These are phyloP conservation scores for Drosophila burlai DNA, from an alignment of 1,140 invertebrate genomes.

Conservation along the genomic window DNA sequence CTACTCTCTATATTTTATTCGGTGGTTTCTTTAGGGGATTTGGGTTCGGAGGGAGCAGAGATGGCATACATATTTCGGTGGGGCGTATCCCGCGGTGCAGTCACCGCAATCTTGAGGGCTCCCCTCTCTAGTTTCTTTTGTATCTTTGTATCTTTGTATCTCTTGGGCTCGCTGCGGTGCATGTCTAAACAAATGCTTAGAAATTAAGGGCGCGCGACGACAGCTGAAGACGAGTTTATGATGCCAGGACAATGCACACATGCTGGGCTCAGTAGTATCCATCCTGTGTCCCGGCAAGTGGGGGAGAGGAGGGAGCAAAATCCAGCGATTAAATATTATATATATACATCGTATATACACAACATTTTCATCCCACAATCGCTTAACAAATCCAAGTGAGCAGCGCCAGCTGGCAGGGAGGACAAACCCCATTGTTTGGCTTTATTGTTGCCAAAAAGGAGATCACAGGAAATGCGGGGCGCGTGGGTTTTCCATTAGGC, in stretches of 20 bases:
- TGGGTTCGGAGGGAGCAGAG: not conserved
- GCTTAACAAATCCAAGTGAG: constrained; percentile 39
- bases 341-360: constrained; percentile 1
- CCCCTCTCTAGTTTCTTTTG: constrained; percentile 3
- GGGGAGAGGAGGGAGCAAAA: not conserved
- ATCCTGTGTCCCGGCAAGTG: constrained; percentile 42
- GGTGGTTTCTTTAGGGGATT: not conserved
- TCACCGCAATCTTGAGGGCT: constrained; percentile 35
- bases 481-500: constrained; percentile 64
- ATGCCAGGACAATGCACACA: constrained; percentile 65
- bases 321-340: constrained; percentile 30
- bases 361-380: constrained; percentile 22
- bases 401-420: constrained; percentile 40
- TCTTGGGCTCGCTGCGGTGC: constrained; percentile 12
- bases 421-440: constrained; percentile 53
- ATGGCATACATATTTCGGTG: constrained; percentile 30
- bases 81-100: constrained; percentile 45
- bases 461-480: constrained; percentile 8
- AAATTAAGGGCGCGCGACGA: constrained; percentile 70
- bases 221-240: constrained; percentile 78
- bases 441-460: constrained; percentile 72
- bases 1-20: not conserved
- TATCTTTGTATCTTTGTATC: constrained; percentile 8
- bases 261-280: constrained; percentile 6
- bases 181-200: constrained; percentile 78